Evolutionary conservation across 1,140 invertebrate genomes (phyloP), one percentile per base, ranked within the genome.

Genomic region (Brachionus calyciflorus): DNA sequence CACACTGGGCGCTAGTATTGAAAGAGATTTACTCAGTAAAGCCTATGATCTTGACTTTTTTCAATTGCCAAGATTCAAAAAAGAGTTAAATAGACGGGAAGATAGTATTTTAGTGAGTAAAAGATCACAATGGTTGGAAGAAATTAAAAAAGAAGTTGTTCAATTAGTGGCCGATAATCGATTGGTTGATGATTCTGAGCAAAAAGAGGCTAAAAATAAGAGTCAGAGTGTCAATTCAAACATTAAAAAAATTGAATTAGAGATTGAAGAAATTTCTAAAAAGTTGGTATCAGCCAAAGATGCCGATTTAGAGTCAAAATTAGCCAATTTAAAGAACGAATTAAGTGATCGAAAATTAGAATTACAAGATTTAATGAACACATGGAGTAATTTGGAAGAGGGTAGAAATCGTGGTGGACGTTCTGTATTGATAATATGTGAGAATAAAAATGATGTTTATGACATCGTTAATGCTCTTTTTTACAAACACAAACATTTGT

Each of bases 401-500:
- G 55, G 26, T 28, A 60, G 55, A 17, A 60, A 33, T 6, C 30
- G 55, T 30, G 55, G 30, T 19, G 55, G 14, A 12, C 55, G 60
- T 6, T 41, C 33, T 41, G 37, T 65, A 41, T 24, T 65, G 1
- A 65, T 65, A 10, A 65, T 65, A 65, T 41, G 33, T 17, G 40
- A 65, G 24, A 41, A 24, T 19, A 65, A 41, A 21, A 41, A 65
- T 10, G 21, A 65, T 41, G 60, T 65, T n/a, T 7, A 41, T 41
- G 60, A 65, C n/a, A 44, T 41, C 41, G 40, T 65, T 19, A 41
- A 44, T 21, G 30, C 33, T 0, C 40, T 41, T n/a, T 65, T 65
- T 17, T 41, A 60, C 55, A 60, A 60, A 17, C 55, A 60, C 55
- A 60, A 60, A 33, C 55, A 60, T 6, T 60, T 60, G 55, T 60